Evolutionary conservation across 2,113 vertebrate species (phyloP).

Genomic region (Hippoglossus stenolepis): DNA sequence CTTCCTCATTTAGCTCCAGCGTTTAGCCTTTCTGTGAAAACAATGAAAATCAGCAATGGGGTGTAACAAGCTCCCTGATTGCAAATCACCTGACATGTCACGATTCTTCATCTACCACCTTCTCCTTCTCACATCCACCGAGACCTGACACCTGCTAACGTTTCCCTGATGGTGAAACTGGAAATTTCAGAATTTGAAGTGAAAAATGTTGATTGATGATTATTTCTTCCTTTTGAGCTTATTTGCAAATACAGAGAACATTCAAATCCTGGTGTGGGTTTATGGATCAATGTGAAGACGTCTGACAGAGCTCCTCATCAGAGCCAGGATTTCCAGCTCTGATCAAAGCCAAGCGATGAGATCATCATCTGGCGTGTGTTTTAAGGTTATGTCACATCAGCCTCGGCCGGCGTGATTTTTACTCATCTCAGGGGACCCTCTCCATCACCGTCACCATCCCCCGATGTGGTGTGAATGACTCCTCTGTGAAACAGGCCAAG

Average conservation of each 20-base stretch:
- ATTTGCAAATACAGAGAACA: conserved; percentile 25
- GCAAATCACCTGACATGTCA: not conserved
- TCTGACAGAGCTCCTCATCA: too few species aligned
- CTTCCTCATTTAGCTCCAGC: not conserved
- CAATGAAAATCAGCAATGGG: not conserved
- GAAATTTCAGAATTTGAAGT: not conserved
- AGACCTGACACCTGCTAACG: not conserved
- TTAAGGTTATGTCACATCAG: conserved; percentile 28
- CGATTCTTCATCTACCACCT: not conserved
- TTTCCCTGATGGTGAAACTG: not conserved
- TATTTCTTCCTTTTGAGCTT: conserved; percentile 9
- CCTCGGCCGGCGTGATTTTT: conserved; percentile 35
- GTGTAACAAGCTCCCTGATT: not conserved
- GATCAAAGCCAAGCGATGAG: conserved; percentile 30
- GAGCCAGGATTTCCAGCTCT: not conserved
- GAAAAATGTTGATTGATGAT: not conserved
- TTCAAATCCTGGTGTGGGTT: conserved; percentile 7
- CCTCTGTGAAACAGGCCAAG: conserved; percentile 87
- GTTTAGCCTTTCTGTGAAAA: not conserved
- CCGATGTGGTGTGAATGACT: conserved; percentile 83
- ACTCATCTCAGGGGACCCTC: conserved; percentile 60
- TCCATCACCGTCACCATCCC: conserved; percentile 41
- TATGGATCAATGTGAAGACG: too few species aligned
- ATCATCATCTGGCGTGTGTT: conserved; percentile 39
- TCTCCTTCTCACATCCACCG: not conserved